Percentiles rank a stretch among this genome's conserved stretches.
Conservation (phyloP, 2,888 invertebrate species). For the Callinectes sapidus region DNA sequence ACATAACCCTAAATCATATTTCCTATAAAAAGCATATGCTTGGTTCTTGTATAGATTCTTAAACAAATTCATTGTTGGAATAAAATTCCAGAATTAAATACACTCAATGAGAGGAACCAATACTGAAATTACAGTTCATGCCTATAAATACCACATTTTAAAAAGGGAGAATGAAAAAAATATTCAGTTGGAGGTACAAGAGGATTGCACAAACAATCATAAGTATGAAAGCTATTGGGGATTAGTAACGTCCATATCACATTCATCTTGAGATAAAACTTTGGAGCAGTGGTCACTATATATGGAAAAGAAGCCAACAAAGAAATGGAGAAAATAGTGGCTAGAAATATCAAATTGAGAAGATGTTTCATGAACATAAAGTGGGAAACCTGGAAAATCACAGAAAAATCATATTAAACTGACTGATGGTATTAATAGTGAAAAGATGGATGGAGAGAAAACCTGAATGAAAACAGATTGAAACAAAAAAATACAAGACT, state of each 20-base stretch:
- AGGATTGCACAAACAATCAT: no score
- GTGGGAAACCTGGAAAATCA: no score
- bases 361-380: no score
- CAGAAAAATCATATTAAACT: no score
- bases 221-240: neutral
- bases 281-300: no score
- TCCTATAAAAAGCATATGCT: neutral
- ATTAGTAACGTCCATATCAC: neutral
- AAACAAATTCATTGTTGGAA: neutral
- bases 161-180: neutral
- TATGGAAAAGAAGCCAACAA: no score
- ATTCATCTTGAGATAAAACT: neutral
- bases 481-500: neutral
- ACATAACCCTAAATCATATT: no score
- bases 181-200: neutral
- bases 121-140: neutral
- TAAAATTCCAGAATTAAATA: neutral
- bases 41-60: neutral
- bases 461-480: no score
- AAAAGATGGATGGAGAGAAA: no score
- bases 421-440: no score
- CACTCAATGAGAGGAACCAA: neutral
- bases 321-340: no score
- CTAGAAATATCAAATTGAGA: no score
- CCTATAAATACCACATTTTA: neutral